phyloP scores from a whole-genome alignment of 2,797 vertebrate genomes.

The Bucorvus abyssinicus region DNA sequence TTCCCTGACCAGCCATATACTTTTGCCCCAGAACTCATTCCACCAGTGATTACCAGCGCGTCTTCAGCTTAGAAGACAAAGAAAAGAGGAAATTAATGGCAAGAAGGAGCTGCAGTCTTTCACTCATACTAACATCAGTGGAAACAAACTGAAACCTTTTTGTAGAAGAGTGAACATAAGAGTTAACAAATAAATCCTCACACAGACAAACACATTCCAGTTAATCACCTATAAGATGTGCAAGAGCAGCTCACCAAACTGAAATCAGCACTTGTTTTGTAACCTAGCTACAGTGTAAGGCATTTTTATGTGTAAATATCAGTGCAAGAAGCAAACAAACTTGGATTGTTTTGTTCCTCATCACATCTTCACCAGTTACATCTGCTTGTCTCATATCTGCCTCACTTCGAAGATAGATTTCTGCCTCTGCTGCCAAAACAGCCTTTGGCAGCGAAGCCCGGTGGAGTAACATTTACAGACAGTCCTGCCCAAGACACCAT shows the following conservation, averaged over 20 bases:
- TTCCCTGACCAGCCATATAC: not conserved
- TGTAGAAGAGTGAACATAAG: not conserved
- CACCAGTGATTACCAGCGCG: not conserved
- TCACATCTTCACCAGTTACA: not conserved
- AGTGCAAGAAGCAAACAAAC: not conserved
- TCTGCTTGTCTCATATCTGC: not conserved
- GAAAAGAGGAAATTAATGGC: not conserved
- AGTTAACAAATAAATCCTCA: conserved; percentile 25
- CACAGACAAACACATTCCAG: not conserved
- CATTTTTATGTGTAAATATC: not conserved
- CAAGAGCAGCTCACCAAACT: conserved; percentile 44
- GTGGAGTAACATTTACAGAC: not conserved
- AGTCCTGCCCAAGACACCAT: not conserved
- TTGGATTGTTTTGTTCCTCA: not conserved
- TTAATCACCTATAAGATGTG: not conserved
- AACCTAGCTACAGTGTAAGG: conserved; percentile 37
- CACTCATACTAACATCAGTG: not conserved
- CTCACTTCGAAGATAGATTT: not conserved
- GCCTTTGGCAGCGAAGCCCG: not conserved
- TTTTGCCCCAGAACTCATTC: not conserved
- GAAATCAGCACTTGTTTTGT: conserved; percentile 46
- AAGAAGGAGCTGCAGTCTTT: not conserved
- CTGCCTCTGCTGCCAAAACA: not conserved
- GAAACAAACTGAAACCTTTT: not conserved
- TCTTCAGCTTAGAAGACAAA: not conserved